These are phyloP conservation scores for Eudasyphora cyanicolor DNA, from an alignment of 2,888 invertebrate genomes.

Conservation along the genomic window DNA sequence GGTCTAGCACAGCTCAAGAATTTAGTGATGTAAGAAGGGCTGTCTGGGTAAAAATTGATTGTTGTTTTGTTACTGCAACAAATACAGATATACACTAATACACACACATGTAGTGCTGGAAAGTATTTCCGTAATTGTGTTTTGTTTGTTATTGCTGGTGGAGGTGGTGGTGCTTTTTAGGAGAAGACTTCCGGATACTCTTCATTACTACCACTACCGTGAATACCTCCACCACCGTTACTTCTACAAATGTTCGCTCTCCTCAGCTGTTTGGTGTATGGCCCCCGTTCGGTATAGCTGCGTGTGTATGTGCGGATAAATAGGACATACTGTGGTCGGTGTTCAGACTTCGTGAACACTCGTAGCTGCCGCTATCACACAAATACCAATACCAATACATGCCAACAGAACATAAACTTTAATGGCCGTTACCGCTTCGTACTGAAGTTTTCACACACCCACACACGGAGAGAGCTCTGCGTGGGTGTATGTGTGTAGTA, in stretches of 20 bases:
- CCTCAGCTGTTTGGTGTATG: too few species aligned
- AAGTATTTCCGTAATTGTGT: neutral
- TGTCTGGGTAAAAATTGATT: neutral
- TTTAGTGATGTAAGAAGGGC: too few species aligned
- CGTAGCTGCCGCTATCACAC: neutral
- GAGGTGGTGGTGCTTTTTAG: neutral
- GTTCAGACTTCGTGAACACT: conserved; percentile 24
- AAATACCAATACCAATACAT: neutral
- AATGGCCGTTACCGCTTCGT: neutral
- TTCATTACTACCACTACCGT: neutral
- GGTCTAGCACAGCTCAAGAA: too few species aligned
- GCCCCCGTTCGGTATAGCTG: too few species aligned
- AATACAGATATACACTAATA: neutral
- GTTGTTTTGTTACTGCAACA: neutral
- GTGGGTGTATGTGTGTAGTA: neutral
- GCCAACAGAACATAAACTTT: neutral
- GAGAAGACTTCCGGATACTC: conserved; percentile 11
- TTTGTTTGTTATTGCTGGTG: neutral
- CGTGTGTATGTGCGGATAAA: neutral
- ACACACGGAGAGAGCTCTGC: neutral
- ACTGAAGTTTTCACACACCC: neutral
- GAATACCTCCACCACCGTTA: neutral
- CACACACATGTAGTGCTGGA: neutral
- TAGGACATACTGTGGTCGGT: conserved; percentile 24
- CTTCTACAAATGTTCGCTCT: neutral